These are phyloP conservation scores for Lophotis ruficrista DNA, from an alignment of 2,113 vertebrate species.

Conservation along the genomic window DNA sequence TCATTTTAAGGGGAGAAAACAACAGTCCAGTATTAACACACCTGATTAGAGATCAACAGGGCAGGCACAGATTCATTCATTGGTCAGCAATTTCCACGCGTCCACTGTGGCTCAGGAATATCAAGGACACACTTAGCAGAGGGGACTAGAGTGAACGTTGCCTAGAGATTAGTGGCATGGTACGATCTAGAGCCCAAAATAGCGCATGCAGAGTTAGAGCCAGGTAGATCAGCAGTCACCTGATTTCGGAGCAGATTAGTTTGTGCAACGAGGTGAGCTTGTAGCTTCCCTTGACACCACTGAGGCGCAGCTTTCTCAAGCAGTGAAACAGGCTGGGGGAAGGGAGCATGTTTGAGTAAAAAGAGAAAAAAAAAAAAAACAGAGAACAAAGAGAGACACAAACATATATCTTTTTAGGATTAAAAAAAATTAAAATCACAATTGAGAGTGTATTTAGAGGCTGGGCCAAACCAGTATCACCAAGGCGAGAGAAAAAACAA, in stretches of 20 bases:
- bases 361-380: conserved; percentile 47
- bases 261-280: conserved; percentile 97
- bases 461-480: conserved; percentile 32
- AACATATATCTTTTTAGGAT: conserved; percentile 41
- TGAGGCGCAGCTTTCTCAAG: conserved; percentile 97
- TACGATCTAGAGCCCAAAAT: conserved; percentile 44
- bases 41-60: neutral
- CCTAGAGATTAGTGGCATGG: conserved; percentile 32
- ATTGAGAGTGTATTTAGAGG: conserved; percentile 42
- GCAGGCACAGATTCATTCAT: neutral
- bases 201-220: conserved; percentile 79
- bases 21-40: neutral
- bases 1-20: neutral
- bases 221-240: conserved; percentile 83
- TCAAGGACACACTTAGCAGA: neutral
- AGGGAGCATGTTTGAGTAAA: conserved; percentile 57
- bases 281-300: conserved; percentile 99
- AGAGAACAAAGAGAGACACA: conserved; percentile 70
- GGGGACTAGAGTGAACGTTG: conserved; percentile 43
- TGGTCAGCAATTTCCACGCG: neutral
- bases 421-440: conserved; percentile 25
- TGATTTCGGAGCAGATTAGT: conserved; percentile 98
- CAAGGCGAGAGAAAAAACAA: conserved; percentile 38
- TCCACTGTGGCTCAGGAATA: neutral
- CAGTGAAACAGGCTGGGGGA: conserved; percentile 90